These are phyloP conservation scores for Dascillus cervinus DNA, from an alignment of 2,888 invertebrate species.

Conservation along the genomic window DNA sequence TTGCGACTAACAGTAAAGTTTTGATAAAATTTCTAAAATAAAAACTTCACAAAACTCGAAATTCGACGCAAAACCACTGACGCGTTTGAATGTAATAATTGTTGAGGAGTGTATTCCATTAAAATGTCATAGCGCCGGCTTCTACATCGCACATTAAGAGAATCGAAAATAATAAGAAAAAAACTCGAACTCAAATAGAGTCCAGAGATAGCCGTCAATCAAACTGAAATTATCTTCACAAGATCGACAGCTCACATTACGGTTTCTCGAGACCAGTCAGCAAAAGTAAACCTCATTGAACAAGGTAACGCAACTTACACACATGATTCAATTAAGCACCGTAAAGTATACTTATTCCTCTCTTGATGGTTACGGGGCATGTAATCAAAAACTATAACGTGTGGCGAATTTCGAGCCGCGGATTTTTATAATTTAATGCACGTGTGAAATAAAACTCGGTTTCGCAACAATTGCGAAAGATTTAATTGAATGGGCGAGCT, in stretches of 20 bases:
- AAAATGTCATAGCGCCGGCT: too few relatives aligned
- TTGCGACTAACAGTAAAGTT: too few relatives aligned
- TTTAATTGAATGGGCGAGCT: slow-evolving; percentile 6
- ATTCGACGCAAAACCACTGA: not conserved
- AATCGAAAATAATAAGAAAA: slow-evolving; percentile 5
- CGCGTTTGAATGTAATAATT: not conserved
- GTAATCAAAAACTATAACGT: too few relatives aligned
- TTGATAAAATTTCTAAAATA: too few relatives aligned
- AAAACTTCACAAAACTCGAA: too few relatives aligned
- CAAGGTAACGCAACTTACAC: slow-evolving; percentile 15
- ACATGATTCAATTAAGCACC: slow-evolving; percentile 13
- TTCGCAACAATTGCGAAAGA: slow-evolving; percentile 4
- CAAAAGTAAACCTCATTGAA: slow-evolving; percentile 9
- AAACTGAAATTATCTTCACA: slow-evolving; percentile 16
- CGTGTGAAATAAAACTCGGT: slow-evolving; percentile 5
- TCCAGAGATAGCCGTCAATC: slow-evolving; percentile 16
- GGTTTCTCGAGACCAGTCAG: slow-evolving; percentile 11
- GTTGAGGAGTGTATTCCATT: not conserved
- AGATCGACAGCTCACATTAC: slow-evolving; percentile 19
- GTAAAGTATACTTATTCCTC: too few relatives aligned
- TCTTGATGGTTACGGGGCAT: too few relatives aligned
- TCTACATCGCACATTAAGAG: too few relatives aligned
- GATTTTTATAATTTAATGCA: slow-evolving; percentile 1
- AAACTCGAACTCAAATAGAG: slow-evolving; percentile 13
- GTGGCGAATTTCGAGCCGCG: too few relatives aligned